These are phyloP conservation scores for Malaclemys terrapin DNA, from an alignment of 2,113 vertebrate species.

Conservation along the genomic window DNA sequence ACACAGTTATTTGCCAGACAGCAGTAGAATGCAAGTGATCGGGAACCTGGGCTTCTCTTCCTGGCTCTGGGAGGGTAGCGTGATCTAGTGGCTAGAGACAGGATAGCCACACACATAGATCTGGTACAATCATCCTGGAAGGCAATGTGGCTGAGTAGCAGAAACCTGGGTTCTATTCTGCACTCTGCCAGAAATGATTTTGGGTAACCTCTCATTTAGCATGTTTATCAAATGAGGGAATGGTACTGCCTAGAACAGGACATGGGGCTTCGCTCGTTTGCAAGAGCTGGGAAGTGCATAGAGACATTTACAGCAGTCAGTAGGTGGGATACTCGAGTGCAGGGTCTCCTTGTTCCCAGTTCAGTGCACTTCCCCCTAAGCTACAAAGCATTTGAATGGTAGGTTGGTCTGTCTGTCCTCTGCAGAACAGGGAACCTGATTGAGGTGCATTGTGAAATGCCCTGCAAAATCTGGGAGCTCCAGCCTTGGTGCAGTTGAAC, in stretches of 20 bases:
- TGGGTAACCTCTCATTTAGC: background rate
- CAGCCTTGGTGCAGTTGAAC: background rate
- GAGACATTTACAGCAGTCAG: background rate
- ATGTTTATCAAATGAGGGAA: background rate
- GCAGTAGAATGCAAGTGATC: background rate
- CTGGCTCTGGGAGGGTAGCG: background rate
- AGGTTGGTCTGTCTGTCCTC: background rate
- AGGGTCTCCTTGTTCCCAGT: background rate
- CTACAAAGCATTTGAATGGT: background rate
- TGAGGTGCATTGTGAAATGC: background rate
- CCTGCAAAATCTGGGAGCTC: background rate
- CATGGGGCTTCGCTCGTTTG: accelerated
- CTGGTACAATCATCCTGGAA: background rate
- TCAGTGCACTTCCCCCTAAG: accelerated
- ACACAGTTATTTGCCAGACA: background rate
- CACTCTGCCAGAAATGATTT: background rate
- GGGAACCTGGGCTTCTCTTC: background rate
- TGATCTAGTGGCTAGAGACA: background rate
- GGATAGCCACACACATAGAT: background rate
- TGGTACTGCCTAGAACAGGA: accelerated
- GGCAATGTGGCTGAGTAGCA: background rate
- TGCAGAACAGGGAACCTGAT: accelerated
- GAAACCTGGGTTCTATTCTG: background rate
- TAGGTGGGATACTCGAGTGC: background rate
- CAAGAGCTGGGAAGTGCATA: background rate